Base-by-base conservation (phyloP, 2,888 invertebrate species). In the Ceriagrion tenellum region DNA sequence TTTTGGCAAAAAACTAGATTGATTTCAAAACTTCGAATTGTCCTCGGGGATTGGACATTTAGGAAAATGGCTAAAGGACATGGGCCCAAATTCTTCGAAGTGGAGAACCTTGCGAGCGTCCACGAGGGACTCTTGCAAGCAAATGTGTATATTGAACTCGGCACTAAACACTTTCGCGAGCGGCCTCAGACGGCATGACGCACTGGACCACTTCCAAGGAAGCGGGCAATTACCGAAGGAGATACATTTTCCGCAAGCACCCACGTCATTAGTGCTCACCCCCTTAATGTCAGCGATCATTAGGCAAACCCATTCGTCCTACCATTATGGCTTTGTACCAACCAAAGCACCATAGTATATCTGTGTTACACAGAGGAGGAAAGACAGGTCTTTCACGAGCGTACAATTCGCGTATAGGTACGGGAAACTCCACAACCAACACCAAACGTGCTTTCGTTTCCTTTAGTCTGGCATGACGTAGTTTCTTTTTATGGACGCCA, bases 111-210 rank as follows among this genome's bases (percentile, higher is more conserved):
- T n/a, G 6, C 35, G n/a, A 18, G 30, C 81, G 16, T 35, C n/a
- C 35, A 35, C 81, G 81, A 35, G 13, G 35, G 74, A 26, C n/a
- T 23, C 10, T n/a, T n/a, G 69, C 69, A 10, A 69, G 69, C n/a
- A n/a, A 26, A 81, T n/a, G 81, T 81, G 6, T 81, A 35, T 81
- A 26, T 35, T 81, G 81, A 81, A 26, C 30, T 16, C 30, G n/a
- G 69, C 23, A 69, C 69, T 69, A 13, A 81, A 35, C 81, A 81
- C 81, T 81, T 81, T 81, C 81, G 81, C 81, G 81, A 81, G 35
- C 81, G 35, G 13, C 16, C 35, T 35, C 81, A 81, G 81, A 81
- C 81, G 26, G 81, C 81, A 81, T 81, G 81, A 81, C 81, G 81
- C 81, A 81, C 81, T 81, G 81, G 81, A 81, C 81, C 81, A 16